Percentiles rank a stretch among this genome's conserved stretches.
These are phyloP conservation scores for Nilaparvata lugens DNA, from an alignment of 1,140 invertebrate genomes.

Conservation along the genomic window DNA sequence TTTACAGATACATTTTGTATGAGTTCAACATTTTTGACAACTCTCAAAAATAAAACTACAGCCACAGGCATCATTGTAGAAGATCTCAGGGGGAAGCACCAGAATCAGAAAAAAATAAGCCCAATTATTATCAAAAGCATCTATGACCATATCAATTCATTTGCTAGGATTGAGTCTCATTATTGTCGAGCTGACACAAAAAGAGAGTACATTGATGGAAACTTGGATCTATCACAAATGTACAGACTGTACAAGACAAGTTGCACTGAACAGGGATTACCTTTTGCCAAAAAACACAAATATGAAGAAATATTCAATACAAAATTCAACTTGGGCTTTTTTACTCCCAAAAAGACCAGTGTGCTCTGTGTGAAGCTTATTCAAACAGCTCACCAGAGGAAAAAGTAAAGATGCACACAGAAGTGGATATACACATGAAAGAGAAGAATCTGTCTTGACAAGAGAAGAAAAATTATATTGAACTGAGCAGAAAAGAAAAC, in stretches of 20 bases:
- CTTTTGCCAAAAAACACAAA: not conserved
- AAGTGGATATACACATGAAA: conserved; percentile 8
- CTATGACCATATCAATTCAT: not conserved
- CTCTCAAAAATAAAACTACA: no score
- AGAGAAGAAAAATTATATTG: conserved; percentile 18
- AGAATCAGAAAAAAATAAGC: no score
- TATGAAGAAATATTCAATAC: not conserved
- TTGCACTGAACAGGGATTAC: not conserved
- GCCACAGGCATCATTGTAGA: no score
- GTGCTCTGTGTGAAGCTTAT: no score
- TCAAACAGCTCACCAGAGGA: conserved; percentile 7
- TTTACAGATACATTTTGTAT: no score
- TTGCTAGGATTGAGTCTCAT: not conserved
- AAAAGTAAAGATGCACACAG: conserved; percentile 8
- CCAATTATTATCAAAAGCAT: no score
- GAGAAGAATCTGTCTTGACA: conserved; percentile 17
- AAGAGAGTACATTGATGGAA: not conserved
- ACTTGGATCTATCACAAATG: not conserved
- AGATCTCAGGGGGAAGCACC: no score
- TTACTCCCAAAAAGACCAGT: conserved; percentile 23
- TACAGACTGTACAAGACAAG: not conserved
- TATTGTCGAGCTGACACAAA: not conserved
- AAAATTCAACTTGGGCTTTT: conserved; percentile 24
- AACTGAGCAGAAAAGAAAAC: no score
- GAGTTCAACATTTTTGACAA: no score